These are phyloP conservation scores for Tridacna gigas DNA, from an alignment of 2,888 invertebrate species.

Conservation along the genomic window DNA sequence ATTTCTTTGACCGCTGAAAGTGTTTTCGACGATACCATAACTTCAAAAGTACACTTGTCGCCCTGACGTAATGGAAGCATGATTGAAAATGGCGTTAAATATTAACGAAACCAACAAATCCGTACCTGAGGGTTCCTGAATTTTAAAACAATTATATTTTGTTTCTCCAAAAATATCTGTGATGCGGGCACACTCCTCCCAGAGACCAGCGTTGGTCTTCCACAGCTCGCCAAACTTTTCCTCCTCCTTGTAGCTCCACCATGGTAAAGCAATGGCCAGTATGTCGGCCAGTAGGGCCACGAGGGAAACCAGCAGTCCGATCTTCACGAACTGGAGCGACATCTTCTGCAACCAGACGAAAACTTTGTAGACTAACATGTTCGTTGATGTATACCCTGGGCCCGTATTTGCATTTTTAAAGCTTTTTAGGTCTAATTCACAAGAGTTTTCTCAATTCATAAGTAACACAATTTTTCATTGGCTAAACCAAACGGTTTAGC, in stretches of 20 bases:
- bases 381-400: too few relatives aligned
- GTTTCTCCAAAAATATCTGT: conserved; percentile 14
- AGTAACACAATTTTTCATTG: too few relatives aligned
- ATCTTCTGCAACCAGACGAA: not conserved
- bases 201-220: conserved; percentile 36
- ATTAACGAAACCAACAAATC: not conserved
- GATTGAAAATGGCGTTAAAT: too few relatives aligned
- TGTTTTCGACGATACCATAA: too few relatives aligned
- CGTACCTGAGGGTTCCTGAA: conserved; percentile 37
- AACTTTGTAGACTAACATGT: too few relatives aligned
- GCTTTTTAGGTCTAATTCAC: too few relatives aligned
- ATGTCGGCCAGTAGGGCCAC: conserved; percentile 8
- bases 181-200: conserved; percentile 31
- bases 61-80: too few relatives aligned
- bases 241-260: conserved; percentile 42
- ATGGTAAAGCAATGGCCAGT: conserved; percentile 32
- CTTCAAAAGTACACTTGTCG: too few relatives aligned
- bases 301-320: conserved; percentile 32
- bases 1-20: too few relatives aligned
- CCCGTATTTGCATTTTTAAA: too few relatives aligned
- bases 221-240: conserved; percentile 26
- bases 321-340: not conserved
- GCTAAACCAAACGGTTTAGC: too few relatives aligned
- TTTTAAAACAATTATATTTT: conserved; percentile 16
- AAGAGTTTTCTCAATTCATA: too few relatives aligned